Evolutionary conservation across 2,113 vertebrate genomes (phyloP), one percentile per base, ranked within the genome.

Genomic region (Trachemys scripta): DNA sequence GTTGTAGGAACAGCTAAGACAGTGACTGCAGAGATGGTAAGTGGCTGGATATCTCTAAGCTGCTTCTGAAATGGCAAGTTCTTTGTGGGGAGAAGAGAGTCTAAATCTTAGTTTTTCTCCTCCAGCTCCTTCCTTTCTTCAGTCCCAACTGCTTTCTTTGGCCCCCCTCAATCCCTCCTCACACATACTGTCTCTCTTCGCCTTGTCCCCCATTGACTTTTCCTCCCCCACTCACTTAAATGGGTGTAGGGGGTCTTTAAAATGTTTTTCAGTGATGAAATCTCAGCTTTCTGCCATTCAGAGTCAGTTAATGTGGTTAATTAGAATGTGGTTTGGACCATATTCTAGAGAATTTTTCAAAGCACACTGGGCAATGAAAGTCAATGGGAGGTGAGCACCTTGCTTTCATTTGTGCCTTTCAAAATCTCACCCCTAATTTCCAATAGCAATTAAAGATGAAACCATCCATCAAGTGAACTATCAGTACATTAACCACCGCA

Each of bases 231-330:
- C 27, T 47, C 31, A 14, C 19, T 47, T 11, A 19, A n/a, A 45
- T 47, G 16, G 17, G 1, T 51, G n/a, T 24, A 47, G 1, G 38
- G 35, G 12, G 45, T 49, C 0, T 1, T 42, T 47, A 45, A 38
- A 22, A 24, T n/a, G 62, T n/a, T n/a, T 29, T 65, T 9, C 80
- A 35, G 54, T 3, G 42, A 35, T 19, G 22, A 14, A 84, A 75
- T 5, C 0, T 1, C 38, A n/a, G 79, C 11, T 75, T 72, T 29
- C 85, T 45, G 56, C 69, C 3, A 10, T 57, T 75, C 57, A 51
- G 57, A 38, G 8, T 24, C 38, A 53, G 29, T 42, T 13, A 0
- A 0, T 0, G 8, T 5, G n/a, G 45, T 72, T 22, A 45, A 22
- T 53, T 79, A 14, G 29, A 53, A 80, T 50, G 22, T 22, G 1